Conservation (phyloP, 2,888 invertebrate genomes). For the Cerastoderma edule region DNA sequence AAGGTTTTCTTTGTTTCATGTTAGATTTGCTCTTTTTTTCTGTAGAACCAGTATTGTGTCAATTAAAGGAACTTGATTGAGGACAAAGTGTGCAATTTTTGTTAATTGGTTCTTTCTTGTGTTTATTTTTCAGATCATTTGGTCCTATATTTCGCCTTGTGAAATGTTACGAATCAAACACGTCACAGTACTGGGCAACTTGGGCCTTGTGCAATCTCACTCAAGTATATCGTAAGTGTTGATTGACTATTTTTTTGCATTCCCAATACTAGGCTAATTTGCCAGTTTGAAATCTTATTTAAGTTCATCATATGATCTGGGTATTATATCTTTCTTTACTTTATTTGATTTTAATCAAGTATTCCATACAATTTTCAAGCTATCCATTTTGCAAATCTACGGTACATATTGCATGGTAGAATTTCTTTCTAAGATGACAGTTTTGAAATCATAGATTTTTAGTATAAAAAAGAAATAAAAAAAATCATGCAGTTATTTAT, state of each 20-base stretch:
- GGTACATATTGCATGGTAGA: no score
- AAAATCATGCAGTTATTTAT: no score
- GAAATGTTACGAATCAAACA: constrained; percentile 90
- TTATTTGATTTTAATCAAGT: not conserved
- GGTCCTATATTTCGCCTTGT: constrained; percentile 95
- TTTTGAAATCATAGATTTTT: no score
- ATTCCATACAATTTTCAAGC: not conserved
- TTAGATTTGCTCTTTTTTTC: no score
- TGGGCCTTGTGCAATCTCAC: constrained; percentile 99
- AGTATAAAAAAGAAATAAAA: no score
- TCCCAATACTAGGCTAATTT: not conserved
- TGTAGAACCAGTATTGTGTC: no score
- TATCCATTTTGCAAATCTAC: not conserved
- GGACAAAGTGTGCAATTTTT: no score
- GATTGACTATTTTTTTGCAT: not conserved
- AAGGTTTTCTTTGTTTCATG: no score
- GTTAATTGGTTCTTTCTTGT: no score
- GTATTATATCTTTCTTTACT: not conserved
- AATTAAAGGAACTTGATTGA: no score
- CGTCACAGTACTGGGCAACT: constrained; percentile 98
- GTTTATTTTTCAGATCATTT: constrained; percentile 88
- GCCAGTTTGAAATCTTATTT: not conserved
- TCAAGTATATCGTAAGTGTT: constrained; percentile 92
- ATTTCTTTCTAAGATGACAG: no score
- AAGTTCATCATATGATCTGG: not conserved